Percentiles rank a stretch among this genome's conserved stretches.
Evolutionary conservation across 1,140 invertebrate genomes (phyloP).

Genomic region (Sinonovacula constricta): DNA sequence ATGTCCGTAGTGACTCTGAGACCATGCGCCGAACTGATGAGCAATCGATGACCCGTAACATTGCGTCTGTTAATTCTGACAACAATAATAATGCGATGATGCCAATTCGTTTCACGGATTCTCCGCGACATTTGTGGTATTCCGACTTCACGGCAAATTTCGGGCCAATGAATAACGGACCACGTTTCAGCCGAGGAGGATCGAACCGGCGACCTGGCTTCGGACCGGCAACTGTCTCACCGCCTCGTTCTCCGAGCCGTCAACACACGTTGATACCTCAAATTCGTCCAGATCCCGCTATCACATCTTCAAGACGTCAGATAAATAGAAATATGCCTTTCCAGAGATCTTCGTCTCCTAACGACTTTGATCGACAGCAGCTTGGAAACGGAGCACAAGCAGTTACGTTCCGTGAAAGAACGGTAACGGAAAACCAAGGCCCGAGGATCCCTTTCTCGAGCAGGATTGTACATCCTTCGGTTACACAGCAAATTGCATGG

Average conservation of each 20-base stretch:
- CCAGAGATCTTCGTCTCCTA: not conserved
- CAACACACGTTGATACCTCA: conserved; percentile 8
- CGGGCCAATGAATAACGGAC: conserved; percentile 9
- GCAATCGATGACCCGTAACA: not conserved
- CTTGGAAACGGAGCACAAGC: not conserved
- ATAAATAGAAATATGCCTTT: not conserved
- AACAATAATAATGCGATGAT: conserved; percentile 2
- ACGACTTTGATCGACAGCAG: not conserved
- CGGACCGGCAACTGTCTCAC: not conserved
- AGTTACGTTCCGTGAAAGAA: too few species aligned
- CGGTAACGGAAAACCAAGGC: too few species aligned
- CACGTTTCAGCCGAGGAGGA: conserved; percentile 25
- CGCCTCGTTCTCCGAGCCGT: not conserved
- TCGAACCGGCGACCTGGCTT: conserved; percentile 39
- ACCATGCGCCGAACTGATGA: not conserved
- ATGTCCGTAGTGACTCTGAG: not conserved
- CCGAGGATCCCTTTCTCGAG: not conserved
- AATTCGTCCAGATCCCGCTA: not conserved
- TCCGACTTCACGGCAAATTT: conserved; percentile 6
- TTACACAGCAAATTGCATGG: conserved; percentile 42
- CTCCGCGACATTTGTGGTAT: conserved; percentile 28
- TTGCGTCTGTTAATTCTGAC: not conserved
- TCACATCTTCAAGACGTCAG: not conserved
- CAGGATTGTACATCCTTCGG: conserved; percentile 11
- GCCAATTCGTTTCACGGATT: conserved; percentile 22